Base-by-base conservation (phyloP, 64 coral and sea anemone genomes). In the Platygyra sinensis region DNA sequence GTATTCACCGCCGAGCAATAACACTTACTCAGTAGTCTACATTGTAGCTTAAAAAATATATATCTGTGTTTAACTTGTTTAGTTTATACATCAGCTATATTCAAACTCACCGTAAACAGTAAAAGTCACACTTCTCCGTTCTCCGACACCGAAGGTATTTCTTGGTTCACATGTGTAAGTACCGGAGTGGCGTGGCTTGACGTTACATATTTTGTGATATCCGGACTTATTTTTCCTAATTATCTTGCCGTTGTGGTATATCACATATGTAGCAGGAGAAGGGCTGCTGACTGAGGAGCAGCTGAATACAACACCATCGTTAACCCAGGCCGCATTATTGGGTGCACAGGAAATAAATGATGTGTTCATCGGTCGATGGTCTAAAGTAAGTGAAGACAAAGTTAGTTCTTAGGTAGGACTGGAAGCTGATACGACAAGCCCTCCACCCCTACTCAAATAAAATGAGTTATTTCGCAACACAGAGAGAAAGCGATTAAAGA, bases 201-300 rank as follows among this genome's bases (percentile, higher is more conserved):
- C 86, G 30, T 57, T 71, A 39, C 86, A 88, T 63, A 88, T 76
- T 54, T 76, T 88, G 72, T 75, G 86, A 62, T 88, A 88, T 60
- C 86, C 86, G 10, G 86, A 88, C 16, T 46, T 46, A 24, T 88
- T 88, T 60, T 88, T 73, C 52, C 76, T 88, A 10, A 88, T 88
- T 31, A 76, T 49, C 15, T 60, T 88, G 22, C 71, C 33, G 72
- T 88, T 88, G 19, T 76, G 72, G 12, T 88, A 88, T 74, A 76
- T 75, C 4, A 57, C 22, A 74, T 57, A 88, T 62, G 73, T 75
- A 22, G 73, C 14, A 13, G 86, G 30, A 86, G 82, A 86, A 39
- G 72, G 86, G n/a, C 54, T 74, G 24, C 67, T 73, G 52, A 75
- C 50, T 31, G 69, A 30, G 3, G 72, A 76, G 22, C 86, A 88